Evolutionary conservation across 1,140 invertebrate species (phyloP), one percentile per base, ranked within the genome.

Genomic region (Penaeus vannamei): DNA sequence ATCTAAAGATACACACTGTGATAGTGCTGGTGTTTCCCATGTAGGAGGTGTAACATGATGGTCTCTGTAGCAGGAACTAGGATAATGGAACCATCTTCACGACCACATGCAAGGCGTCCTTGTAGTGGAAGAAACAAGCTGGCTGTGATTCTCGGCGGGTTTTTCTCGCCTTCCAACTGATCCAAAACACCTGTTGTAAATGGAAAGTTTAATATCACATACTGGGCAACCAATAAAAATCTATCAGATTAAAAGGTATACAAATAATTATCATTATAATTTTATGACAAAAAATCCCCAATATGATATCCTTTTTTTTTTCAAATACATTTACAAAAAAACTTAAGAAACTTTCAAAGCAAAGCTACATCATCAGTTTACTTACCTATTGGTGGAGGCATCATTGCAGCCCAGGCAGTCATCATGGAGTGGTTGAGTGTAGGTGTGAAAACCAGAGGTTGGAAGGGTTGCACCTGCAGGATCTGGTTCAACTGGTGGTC

Each of bases 71-170:
- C 98, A 42, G 98, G 97, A 14, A 99, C 96, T 84, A 99, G 98
- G n/a, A 99, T 96, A 90, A 99, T 99, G 77, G 97, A 96, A 23
- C 99, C 99, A 93, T 99, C 98, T 92, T 98, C 97, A 60, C 98
- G 94, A 5, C 99, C 99, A 91, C 98, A 97, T 8, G 99, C 98
- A 62, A 99, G 93, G 42, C 97, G 95, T 92, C 98, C 98, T 92
- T 99, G 98, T 59, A 96, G 95, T 14, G 98, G 96, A 36, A 99
- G 94, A 93, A 98, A 99, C 89, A 99, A 97, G 86, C 97, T 98
- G 19, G 97, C 96, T 0, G 97, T 98, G 66, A 98, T 94, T 92
- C 97, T 97, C 17, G 97, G 95, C 94, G 93, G 93, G 91, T 87
- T 92, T 91, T 91, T 93, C 93, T 87, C 92, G 23, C 89, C 87